phyloP scores from a whole-genome alignment of 1,140 invertebrate species.

The Branchinecta lynchi region DNA sequence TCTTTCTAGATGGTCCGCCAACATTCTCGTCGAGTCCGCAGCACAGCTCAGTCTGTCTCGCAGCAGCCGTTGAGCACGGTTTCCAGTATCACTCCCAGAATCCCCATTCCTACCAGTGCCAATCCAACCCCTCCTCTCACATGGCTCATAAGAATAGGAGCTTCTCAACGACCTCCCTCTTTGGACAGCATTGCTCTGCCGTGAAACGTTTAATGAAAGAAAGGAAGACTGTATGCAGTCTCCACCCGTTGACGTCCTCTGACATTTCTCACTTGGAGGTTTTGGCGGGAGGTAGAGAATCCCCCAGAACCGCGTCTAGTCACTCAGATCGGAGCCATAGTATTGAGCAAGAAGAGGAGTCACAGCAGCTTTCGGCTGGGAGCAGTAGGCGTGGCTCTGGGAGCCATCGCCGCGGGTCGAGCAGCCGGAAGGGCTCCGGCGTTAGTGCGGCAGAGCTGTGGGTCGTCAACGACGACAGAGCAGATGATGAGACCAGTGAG shows the following conservation, averaged over 20 bases:
- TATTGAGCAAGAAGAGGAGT: not conserved
- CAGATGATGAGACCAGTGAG: conserved; percentile 16
- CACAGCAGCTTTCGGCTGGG: not conserved
- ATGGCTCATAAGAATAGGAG: conserved; percentile 15
- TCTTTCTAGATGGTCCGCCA: not conserved
- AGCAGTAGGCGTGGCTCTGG: not conserved
- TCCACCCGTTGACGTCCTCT: conserved; percentile 27
- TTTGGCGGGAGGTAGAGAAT: conserved; percentile 20
- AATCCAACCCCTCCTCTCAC: not conserved
- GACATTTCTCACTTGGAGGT: conserved; percentile 25
- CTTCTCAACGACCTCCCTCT: conserved; percentile 26
- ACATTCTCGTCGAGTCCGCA: conserved; percentile 10
- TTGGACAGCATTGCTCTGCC: conserved; percentile 25
- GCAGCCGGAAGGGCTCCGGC: not conserved
- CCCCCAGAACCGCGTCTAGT: not conserved
- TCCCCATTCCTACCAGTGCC: not conserved
- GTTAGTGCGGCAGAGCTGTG: not conserved
- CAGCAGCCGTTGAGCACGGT: not conserved
- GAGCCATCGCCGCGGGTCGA: not conserved
- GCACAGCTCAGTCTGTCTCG: conserved; percentile 11
- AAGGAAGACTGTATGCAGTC: conserved; percentile 29
- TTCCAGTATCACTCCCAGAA: not conserved
- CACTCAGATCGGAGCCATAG: conserved; percentile 2
- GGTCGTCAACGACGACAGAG: conserved; percentile 13
- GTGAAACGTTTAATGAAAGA: conserved; percentile 22